Evolutionary conservation across 1,140 invertebrate species (phyloP).

Genomic region (Caenorhabditis tropicalis): DNA sequence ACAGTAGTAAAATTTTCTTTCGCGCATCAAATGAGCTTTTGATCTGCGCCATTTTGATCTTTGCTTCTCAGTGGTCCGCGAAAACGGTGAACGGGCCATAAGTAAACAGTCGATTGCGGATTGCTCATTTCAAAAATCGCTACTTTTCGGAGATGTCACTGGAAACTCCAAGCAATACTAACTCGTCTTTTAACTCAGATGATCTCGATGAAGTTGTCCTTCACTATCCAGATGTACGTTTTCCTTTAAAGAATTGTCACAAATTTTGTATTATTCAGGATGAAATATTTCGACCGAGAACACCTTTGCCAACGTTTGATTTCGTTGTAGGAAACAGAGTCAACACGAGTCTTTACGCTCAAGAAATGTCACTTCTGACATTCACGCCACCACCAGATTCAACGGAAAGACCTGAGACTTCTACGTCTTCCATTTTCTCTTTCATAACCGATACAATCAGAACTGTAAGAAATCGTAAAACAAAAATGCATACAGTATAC

Average conservation of each 20-base stretch:
- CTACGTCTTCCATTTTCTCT: conserved; percentile 2
- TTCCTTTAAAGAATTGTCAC: too few relatives aligned
- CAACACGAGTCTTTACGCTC: background rate
- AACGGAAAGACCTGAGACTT: background rate
- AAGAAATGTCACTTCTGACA: background rate
- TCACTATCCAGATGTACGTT: background rate
- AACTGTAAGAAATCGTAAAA: background rate
- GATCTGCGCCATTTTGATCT: background rate
- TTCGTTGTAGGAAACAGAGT: background rate
- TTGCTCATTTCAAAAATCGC: background rate
- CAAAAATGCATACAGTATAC: background rate
- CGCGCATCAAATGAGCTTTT: conserved; percentile 1
- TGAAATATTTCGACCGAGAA: background rate
- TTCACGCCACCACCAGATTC: background rate
- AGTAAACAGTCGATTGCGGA: background rate
- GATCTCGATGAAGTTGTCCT: background rate
- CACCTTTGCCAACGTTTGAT: background rate
- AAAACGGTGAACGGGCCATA: background rate
- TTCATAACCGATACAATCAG: background rate
- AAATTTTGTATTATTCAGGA: background rate
- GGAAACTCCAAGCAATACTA: background rate
- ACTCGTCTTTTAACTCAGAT: background rate
- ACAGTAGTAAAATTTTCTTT: too few relatives aligned
- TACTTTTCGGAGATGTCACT: background rate
- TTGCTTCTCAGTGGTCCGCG: too few relatives aligned